Evolutionary conservation across 1,140 invertebrate genomes (phyloP).

Genomic region (Coelopa frigida): DNA sequence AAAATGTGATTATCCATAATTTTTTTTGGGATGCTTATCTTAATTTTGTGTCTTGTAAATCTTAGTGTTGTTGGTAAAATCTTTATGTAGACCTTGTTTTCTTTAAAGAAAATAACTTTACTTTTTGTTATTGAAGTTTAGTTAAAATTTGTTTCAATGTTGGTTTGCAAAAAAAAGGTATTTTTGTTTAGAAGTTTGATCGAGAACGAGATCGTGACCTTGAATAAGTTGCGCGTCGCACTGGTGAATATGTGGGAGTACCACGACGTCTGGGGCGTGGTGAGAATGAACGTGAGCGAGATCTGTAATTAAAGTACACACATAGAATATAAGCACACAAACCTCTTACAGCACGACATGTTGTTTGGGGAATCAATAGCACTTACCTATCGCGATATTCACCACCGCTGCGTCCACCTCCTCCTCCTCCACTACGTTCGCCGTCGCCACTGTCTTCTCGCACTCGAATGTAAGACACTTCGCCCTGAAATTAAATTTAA

Average conservation of each 20-base stretch:
- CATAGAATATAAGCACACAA: too few relatives aligned
- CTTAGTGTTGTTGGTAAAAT: too few relatives aligned
- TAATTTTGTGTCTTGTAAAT: too few relatives aligned
- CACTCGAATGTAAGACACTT: constrained; percentile 90
- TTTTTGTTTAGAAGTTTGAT: constrained; percentile 47
- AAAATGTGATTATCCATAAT: too few relatives aligned
- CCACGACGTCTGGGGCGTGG: constrained; percentile 78
- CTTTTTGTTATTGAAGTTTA: too few relatives aligned
- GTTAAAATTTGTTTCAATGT: too few relatives aligned
- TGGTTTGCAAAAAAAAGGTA: neutral
- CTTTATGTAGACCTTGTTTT: too few relatives aligned
- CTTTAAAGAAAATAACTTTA: too few relatives aligned
- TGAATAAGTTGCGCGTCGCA: constrained; percentile 70
- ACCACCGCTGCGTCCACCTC: constrained; percentile 47
- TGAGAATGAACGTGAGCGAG: constrained; percentile 64
- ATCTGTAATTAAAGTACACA: constrained; percentile 37
- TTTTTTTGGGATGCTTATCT: too few relatives aligned
- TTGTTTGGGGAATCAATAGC: constrained; percentile 7
- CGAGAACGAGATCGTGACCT: constrained; percentile 61
- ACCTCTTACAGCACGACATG: too few relatives aligned
- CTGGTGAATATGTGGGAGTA: constrained; percentile 68
- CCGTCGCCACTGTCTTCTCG: constrained; percentile 82
- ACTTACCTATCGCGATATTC: constrained; percentile 43
- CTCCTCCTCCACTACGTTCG: constrained; percentile 46
- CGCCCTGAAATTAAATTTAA: constrained; percentile 81